Evolutionary conservation across 1,140 invertebrate species (phyloP).

Genomic region (Centruroides sculpturatus): DNA sequence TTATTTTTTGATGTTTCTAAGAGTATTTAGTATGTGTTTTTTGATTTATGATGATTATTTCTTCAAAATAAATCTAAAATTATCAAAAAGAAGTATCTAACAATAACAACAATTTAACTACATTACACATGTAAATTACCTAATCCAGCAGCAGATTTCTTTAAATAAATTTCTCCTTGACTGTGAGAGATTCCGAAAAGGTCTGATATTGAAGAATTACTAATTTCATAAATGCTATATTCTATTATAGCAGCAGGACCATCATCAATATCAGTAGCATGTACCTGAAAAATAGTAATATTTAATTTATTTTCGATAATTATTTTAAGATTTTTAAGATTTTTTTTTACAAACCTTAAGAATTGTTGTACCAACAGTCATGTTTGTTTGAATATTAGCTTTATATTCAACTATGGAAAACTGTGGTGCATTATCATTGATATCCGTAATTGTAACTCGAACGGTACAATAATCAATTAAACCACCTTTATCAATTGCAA

Average conservation of each 20-base stretch:
- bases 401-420: slow-evolving; percentile 69
- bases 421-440: slow-evolving; percentile 72
- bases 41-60: no score
- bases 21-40: no score
- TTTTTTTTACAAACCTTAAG: slow-evolving; percentile 38
- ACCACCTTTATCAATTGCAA: slow-evolving; percentile 73
- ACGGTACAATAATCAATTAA: slow-evolving; percentile 61
- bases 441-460: slow-evolving; percentile 59
- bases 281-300: slow-evolving; percentile 27
- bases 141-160: slow-evolving; percentile 24
- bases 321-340: no score
- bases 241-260: slow-evolving; percentile 47
- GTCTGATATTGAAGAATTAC: slow-evolving; percentile 38
- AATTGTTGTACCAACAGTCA: slow-evolving; percentile 44
- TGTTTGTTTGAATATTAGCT: slow-evolving; percentile 48
- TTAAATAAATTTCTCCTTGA: slow-evolving; percentile 50
- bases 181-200: slow-evolving; percentile 49
- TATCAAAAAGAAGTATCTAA: no score
- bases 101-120: no score
- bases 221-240: slow-evolving; percentile 55
- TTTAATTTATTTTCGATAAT: not conserved
- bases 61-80: no score
- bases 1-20: no score
- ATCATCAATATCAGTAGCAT: slow-evolving; percentile 51
- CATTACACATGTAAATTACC: no score